phyloP scores from a whole-genome alignment of 2,113 vertebrate genomes.

The Arenaria interpres region DNA sequence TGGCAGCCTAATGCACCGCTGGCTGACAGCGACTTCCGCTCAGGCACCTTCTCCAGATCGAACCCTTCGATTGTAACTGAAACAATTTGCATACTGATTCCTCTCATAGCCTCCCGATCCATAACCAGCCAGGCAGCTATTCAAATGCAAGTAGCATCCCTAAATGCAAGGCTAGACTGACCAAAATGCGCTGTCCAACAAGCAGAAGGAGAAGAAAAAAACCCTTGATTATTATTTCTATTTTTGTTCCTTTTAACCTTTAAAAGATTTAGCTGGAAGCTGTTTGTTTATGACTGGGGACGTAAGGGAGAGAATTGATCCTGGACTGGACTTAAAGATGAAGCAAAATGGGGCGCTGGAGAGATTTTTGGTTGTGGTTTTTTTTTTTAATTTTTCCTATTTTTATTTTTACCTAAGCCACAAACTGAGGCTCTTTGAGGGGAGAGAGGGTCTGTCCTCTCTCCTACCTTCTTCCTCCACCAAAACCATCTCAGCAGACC shows the following conservation, averaged over 20 bases:
- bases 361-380: slow-evolving; percentile 60
- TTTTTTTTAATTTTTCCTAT: not conserved
- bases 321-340: slow-evolving; percentile 73
- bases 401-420: slow-evolving; percentile 60
- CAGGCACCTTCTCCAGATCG: slow-evolving; percentile 88
- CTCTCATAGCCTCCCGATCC: slow-evolving; percentile 91
- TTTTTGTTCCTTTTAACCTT: slow-evolving; percentile 65
- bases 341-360: slow-evolving; percentile 63
- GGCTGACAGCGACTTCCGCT: slow-evolving; percentile 91
- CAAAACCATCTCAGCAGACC: slow-evolving; percentile 19
- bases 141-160: slow-evolving; percentile 91
- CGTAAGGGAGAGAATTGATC: slow-evolving; percentile 71
- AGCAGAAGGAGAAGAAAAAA: slow-evolving; percentile 65
- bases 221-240: slow-evolving; percentile 54
- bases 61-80: slow-evolving; percentile 99
- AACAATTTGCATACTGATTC: slow-evolving; percentile 99
- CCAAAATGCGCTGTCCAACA: slow-evolving; percentile 70
- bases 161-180: slow-evolving; percentile 82
- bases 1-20: slow-evolving; percentile 81
- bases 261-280: slow-evolving; percentile 72
- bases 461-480: not conserved
- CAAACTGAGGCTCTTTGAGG: slow-evolving; percentile 31
- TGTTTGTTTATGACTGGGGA: slow-evolving; percentile 77
- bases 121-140: slow-evolving; percentile 91
- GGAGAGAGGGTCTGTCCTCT: slow-evolving; percentile 34